Conservation (phyloP, 2,888 invertebrate species). For the Thymelicus sylvestris region DNA sequence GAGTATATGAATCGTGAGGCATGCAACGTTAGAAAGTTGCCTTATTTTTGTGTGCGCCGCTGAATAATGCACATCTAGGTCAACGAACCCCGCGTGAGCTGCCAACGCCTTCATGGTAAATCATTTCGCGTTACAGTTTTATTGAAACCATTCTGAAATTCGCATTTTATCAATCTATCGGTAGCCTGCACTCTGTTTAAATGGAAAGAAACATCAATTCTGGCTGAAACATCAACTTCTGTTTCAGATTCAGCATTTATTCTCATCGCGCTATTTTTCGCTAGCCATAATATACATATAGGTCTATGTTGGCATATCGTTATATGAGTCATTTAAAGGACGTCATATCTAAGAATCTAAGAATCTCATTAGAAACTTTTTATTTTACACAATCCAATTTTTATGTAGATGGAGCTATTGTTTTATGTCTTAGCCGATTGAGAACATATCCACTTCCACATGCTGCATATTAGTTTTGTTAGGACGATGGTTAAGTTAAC, state of each 20-base stretch:
- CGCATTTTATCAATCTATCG: not conserved
- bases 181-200: not conserved
- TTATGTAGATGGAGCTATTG: too few species aligned
- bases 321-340: not conserved
- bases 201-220: not conserved
- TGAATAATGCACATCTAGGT: constrained; percentile 74
- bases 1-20: constrained; percentile 57
- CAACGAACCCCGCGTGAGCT: constrained; percentile 56
- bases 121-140: constrained; percentile 48
- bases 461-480: too few species aligned
- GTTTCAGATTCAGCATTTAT: constrained; percentile 1
- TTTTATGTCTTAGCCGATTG: too few species aligned
- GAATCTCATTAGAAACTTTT: too few species aligned
- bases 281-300: too few species aligned
- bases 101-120: constrained; percentile 61
- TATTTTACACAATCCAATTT: too few species aligned
- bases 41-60: constrained; percentile 68
- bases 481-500: too few species aligned
- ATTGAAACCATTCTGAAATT: constrained; percentile 19
- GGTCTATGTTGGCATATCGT: too few species aligned
- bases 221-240: not conserved
- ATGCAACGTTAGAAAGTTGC: constrained; percentile 78
- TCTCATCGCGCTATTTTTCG: not conserved
- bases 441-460: too few species aligned
- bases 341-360: too few species aligned